Conservation (phyloP, 2,888 invertebrate species). For the Sphaerophoria taeniata region DNA sequence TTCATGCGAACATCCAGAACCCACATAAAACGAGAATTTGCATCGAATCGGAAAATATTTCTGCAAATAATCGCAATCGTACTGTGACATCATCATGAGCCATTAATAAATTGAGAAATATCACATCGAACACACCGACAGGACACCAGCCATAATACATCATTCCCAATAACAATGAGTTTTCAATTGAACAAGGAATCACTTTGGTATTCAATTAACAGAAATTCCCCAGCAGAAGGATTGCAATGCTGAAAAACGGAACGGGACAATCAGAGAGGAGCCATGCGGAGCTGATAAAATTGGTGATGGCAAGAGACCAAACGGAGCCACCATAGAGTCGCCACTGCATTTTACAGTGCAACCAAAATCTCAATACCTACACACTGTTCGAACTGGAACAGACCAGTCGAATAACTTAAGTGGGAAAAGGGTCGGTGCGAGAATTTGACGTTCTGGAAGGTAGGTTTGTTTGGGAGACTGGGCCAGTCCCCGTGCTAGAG, state of each 20-base stretch:
- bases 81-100: constrained; percentile 67
- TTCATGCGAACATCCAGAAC: not conserved
- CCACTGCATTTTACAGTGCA: constrained; percentile 15
- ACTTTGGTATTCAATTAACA: constrained; percentile 77
- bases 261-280: no score
- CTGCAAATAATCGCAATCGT: constrained; percentile 48
- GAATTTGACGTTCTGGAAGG: not conserved
- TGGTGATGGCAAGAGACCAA: constrained; percentile 46
- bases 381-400: not conserved
- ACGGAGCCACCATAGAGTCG: constrained; percentile 53
- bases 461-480: constrained; percentile 13
- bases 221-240: constrained; percentile 71
- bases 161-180: constrained; percentile 75
- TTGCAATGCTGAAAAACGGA: constrained; percentile 39
- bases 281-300: not conserved
- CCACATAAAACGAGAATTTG: constrained; percentile 4
- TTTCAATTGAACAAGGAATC: constrained; percentile 76
- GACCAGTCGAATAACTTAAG: not conserved
- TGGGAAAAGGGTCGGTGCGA: not conserved
- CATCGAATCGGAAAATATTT: constrained; percentile 21
- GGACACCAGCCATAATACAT: constrained; percentile 70
- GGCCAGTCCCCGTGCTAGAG: constrained; percentile 21
- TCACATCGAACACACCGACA: constrained; percentile 68
- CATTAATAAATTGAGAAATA: constrained; percentile 75
- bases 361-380: not conserved